A percentile compares a stretch with the other conserved stretches of the same genome.
These are phyloP conservation scores for Copsychus sechellarum DNA, from an alignment of 2,113 vertebrate genomes.

Conservation along the genomic window DNA sequence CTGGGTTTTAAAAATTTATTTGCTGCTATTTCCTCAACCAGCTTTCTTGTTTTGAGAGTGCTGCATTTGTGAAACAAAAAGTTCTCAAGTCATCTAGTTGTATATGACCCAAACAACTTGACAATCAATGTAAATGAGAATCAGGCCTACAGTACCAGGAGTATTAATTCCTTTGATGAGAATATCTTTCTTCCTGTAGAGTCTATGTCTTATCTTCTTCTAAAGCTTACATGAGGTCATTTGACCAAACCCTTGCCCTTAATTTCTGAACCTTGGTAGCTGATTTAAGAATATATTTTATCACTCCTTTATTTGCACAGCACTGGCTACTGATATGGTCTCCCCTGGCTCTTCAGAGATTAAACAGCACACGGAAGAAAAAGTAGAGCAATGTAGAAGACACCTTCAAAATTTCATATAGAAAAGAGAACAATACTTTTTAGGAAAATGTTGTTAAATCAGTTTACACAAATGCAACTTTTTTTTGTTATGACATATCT, in stretches of 20 bases:
- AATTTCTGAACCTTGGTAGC: constrained; percentile 47
- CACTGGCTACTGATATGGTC: background rate
- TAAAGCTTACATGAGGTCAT: background rate
- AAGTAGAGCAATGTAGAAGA: constrained; percentile 11
- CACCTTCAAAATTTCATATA: background rate
- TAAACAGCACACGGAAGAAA: constrained; percentile 11
- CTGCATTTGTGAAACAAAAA: background rate
- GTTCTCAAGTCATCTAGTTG: background rate
- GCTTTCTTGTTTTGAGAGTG: background rate
- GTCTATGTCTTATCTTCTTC: background rate
- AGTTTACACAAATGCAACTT: background rate
- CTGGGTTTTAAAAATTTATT: background rate
- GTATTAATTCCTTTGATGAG: background rate
- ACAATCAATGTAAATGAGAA: background rate
- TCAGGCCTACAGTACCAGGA: background rate
- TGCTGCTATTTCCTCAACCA: background rate
- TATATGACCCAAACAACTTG: background rate
- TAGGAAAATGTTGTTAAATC: background rate
- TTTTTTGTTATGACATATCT: background rate
- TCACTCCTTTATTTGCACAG: constrained; percentile 47
- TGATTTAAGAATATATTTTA: constrained; percentile 48
- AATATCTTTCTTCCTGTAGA: background rate
- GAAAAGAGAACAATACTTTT: background rate
- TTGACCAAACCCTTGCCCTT: constrained; percentile 41
- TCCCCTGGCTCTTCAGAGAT: constrained; percentile 3